Evolutionary conservation across 1,140 invertebrate species (phyloP).

Genomic region (Mya arenaria): DNA sequence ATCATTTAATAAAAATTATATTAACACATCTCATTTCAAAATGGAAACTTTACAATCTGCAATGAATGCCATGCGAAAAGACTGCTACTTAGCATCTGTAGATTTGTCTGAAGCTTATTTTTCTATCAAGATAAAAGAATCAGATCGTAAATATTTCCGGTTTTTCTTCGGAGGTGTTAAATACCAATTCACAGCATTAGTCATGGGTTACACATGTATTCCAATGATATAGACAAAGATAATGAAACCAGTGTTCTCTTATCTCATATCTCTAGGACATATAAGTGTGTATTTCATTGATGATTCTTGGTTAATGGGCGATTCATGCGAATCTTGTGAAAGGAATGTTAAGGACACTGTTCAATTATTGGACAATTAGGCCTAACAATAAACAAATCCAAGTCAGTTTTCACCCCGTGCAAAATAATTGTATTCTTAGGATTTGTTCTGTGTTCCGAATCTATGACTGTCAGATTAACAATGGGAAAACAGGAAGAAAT

Average conservation of each 20-base stretch:
- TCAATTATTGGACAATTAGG: constrained; percentile 26
- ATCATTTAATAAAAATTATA: constrained; percentile 18
- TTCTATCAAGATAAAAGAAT: not conserved
- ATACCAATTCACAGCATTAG: constrained; percentile 30
- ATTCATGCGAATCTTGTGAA: not conserved
- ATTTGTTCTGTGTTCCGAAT: constrained; percentile 5
- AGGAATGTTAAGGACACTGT: constrained; percentile 14
- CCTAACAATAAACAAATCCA: not conserved
- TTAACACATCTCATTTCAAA: not conserved
- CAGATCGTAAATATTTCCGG: constrained; percentile 13
- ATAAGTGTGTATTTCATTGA: constrained; percentile 24
- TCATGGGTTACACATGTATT: constrained; percentile 9
- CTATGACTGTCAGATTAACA: not conserved
- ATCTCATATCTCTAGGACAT: not conserved
- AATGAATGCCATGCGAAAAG: not conserved
- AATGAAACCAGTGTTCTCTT: constrained; percentile 14
- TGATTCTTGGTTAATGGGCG: constrained; percentile 21
- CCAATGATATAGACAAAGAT: constrained; percentile 20
- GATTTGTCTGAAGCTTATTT: not conserved
- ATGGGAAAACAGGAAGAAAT: not conserved
- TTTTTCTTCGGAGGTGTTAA: constrained; percentile 5
- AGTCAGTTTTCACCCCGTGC: constrained; percentile 1
- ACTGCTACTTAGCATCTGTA: constrained; percentile 10
- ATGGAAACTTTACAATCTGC: constrained; percentile 21
- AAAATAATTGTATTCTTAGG: not conserved